phyloP scores from a whole-genome alignment of 1,140 invertebrate genomes.

The Magallana angulata region DNA sequence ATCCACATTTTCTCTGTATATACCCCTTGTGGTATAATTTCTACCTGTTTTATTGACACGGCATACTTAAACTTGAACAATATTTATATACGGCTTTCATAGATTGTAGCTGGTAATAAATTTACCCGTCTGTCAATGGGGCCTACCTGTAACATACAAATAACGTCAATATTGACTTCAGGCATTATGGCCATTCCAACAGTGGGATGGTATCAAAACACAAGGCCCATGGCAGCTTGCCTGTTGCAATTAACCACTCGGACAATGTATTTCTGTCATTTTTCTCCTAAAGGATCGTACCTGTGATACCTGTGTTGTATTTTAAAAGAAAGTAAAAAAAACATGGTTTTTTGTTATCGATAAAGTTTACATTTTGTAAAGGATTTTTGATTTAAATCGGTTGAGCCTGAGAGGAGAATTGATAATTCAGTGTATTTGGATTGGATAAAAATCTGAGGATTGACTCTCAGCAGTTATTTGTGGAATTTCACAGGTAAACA shows the following conservation, averaged over 20 bases:
- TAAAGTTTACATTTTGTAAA: neutral
- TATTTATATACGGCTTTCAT: conserved; percentile 25
- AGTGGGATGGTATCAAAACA: conserved; percentile 25
- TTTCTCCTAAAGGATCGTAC: neutral
- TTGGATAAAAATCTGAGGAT: conserved; percentile 16
- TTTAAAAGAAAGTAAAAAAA: neutral
- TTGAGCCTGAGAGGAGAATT: neutral
- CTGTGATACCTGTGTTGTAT: conserved; percentile 20
- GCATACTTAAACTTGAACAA: conserved; percentile 34
- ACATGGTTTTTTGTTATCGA: neutral
- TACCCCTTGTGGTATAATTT: conserved; percentile 24
- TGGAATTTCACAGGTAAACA: conserved; percentile 29
- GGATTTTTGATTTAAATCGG: conserved; percentile 23
- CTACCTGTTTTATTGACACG: conserved; percentile 33
- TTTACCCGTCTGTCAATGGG: conserved; percentile 20
- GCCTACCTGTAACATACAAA: conserved; percentile 32
- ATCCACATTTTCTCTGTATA: neutral
- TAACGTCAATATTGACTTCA: conserved; percentile 25
- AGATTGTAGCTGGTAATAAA: conserved; percentile 38
- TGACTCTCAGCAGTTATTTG: conserved; percentile 23
- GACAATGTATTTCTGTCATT: no score
- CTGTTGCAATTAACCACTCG: neutral
- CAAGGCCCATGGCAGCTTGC: neutral
- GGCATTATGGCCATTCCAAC: conserved; percentile 29
- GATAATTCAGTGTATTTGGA: conserved; percentile 6